These are phyloP conservation scores for Drosophila erecta DNA, from an alignment of 1,140 invertebrate genomes.

Conservation along the genomic window DNA sequence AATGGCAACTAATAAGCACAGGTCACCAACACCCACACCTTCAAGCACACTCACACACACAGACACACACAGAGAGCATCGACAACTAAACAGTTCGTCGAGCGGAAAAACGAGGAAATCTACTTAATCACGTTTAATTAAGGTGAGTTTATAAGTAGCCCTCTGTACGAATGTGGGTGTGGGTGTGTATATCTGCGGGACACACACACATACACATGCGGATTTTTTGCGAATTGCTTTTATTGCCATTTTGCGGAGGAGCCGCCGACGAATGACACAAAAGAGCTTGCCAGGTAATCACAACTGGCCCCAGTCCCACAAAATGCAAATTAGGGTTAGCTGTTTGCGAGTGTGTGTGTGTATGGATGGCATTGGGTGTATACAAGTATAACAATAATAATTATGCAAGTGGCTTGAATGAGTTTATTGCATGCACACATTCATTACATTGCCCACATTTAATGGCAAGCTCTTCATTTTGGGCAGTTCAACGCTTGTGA, in stretches of 20 bases:
- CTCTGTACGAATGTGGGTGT: constrained; percentile 15
- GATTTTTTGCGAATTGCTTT: constrained; percentile 75
- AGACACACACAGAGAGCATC: constrained; percentile 36
- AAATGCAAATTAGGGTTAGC: constrained; percentile 83
- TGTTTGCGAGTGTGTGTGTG: constrained; percentile 43
- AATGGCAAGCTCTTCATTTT: constrained; percentile 33
- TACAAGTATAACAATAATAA: constrained; percentile 72
- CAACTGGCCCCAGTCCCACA: constrained; percentile 47
- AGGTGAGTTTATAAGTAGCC: constrained; percentile 80
- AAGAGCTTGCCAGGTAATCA: constrained; percentile 60
- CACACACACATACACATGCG: constrained; percentile 15
- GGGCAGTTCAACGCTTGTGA: not conserved
- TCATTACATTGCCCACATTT: constrained; percentile 48
- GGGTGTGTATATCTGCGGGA: constrained; percentile 29
- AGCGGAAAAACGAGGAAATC: constrained; percentile 82
- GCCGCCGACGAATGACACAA: constrained; percentile 59
- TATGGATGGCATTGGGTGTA: not conserved
- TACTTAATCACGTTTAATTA: constrained; percentile 84
- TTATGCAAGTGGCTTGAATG: constrained; percentile 69
- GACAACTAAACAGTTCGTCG: constrained; percentile 80
- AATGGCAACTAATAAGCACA: constrained; percentile 65
- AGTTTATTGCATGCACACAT: constrained; percentile 78
- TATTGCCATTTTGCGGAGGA: constrained; percentile 67
- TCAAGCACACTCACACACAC: not conserved
- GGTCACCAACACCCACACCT: constrained; percentile 28